These are phyloP conservation scores for Brachionichthys hirsutus DNA, from an alignment of 2,113 vertebrate species.

Conservation along the genomic window DNA sequence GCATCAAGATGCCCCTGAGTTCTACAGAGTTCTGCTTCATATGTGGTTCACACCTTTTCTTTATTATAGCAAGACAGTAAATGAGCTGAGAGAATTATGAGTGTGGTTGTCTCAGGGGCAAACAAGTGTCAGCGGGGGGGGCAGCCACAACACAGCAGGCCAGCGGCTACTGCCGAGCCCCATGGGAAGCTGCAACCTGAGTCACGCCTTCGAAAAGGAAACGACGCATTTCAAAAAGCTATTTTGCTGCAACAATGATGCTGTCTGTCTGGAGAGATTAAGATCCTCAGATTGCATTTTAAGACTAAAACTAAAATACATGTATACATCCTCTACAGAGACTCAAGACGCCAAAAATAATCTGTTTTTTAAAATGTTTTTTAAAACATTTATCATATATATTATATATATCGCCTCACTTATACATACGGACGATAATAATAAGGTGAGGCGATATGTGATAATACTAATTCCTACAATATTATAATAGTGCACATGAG, in stretches of 20 bases:
- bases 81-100: not conserved
- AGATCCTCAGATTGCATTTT: not conserved
- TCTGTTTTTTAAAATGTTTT: too few species aligned
- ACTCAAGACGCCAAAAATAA: not conserved
- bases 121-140: not conserved
- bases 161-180: not conserved
- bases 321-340: not conserved
- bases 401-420: too few species aligned
- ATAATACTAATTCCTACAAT: too few species aligned
- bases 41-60: too few species aligned
- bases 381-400: too few species aligned
- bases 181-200: not conserved
- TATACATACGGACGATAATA: too few species aligned
- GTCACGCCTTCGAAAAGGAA: not conserved
- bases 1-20: too few species aligned
- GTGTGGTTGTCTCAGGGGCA: slow-evolving; percentile 8
- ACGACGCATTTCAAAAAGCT: not conserved
- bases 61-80: too few species aligned
- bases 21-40: too few species aligned
- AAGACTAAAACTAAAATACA: too few species aligned
- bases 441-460: too few species aligned
- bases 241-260: not conserved
- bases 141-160: not conserved
- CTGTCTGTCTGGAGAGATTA: not conserved
- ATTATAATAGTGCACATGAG: too few species aligned